Conservation (phyloP, 2,113 vertebrate genomes). For the Anolis sagrei region DNA sequence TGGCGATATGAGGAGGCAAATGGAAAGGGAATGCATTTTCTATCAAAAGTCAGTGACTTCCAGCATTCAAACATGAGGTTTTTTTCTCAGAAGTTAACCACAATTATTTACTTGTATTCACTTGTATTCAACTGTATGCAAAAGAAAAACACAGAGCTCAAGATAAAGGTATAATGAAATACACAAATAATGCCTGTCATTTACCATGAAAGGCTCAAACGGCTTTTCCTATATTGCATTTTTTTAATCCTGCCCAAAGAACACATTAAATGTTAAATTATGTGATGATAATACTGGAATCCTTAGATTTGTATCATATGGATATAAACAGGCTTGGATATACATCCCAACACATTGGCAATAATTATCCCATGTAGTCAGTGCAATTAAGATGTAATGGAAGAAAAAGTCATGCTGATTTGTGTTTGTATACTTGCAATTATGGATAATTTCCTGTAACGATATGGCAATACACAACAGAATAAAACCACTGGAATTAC, state of each 20-base stretch:
- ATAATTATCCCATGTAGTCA: slow-evolving; percentile 47
- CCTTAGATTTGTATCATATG: neutral
- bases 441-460: slow-evolving; percentile 65
- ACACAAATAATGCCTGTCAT: no score
- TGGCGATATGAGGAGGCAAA: no score
- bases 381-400: slow-evolving; percentile 47
- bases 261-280: neutral
- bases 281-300: neutral
- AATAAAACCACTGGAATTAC: slow-evolving; percentile 69
- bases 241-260: neutral
- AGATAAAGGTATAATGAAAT: no score
- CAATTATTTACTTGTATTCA: no score
- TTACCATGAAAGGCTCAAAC: neutral
- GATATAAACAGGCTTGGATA: neutral
- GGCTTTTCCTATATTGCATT: neutral
- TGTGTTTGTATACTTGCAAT: slow-evolving; percentile 51
- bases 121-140: neutral
- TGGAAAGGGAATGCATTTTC: no score
- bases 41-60: no score
- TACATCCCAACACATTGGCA: neutral
- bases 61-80: no score
- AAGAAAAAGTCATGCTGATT: slow-evolving; percentile 5
- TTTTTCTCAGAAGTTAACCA: no score
- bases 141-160: no score
- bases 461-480: slow-evolving; percentile 63